Base-by-base conservation (phyloP, 2,797 vertebrate genomes). In the Rhinophrynus dorsalis region DNA sequence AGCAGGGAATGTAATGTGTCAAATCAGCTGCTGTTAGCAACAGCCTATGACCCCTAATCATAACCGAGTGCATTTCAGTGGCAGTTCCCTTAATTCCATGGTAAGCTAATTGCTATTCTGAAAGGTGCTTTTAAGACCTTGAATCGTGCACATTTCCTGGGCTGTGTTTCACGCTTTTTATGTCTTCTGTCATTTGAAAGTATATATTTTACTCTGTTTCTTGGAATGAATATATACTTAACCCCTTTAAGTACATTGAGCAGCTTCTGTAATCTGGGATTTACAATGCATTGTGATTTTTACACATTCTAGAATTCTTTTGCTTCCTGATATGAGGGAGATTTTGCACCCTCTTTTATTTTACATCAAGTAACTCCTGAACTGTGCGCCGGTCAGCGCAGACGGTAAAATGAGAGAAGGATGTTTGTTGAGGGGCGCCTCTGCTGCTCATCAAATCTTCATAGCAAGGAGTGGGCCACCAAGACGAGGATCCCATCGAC, bases 1-100 rank as follows among this genome's bases (percentile, higher is more conserved):
- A 55, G 40, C 52, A 67, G 51, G 52, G 52, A 56, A 48, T 33
- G 47, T 54, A 66, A 66, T 55, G 63, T 66, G 63, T 66, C 63
- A 54, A 38, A 66, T 66, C 64, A 67, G 52, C 30, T 10, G 29
- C 64, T 20, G 64, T 67, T 67, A 67, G 52, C 64, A 5, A 12
- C 21, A 3, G 15, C 64, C 64, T 45, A 29, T 48, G 64, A 57
- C 54, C 64, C 52, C 52, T 47, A 45, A 56, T 45, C 64, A 56
- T 33, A 35, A 33, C 35, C 13, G 12, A 48, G 42, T 17, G 29
- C 52, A 56, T 24, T 24, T 48, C 52, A 17, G 7, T 18, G 27
- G n/a, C 64, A 45, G 40, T 27, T 18, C 29, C 52, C n/a, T 67
- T 57, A 56, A 64, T 26, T 57, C 52, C n/a, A 27, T 23, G 9